phyloP scores from a whole-genome alignment of 2,113 vertebrate genomes.

The Vimba vimba region DNA sequence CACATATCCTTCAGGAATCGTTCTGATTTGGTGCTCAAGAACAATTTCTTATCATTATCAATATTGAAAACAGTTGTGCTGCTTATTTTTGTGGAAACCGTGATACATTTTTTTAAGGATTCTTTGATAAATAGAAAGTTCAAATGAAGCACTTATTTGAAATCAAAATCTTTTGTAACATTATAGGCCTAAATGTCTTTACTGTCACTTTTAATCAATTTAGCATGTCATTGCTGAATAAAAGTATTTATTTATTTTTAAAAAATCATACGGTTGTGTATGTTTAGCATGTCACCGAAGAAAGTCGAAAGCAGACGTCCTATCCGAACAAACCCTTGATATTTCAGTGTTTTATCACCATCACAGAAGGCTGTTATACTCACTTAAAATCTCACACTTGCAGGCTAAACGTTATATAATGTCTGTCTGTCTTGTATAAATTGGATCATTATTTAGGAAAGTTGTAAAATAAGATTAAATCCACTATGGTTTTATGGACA shows the following conservation, averaged over 20 bases:
- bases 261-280: neutral
- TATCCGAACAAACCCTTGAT: neutral
- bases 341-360: constrained; percentile 26
- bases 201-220: too few species aligned
- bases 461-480: neutral
- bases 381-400: constrained; percentile 21
- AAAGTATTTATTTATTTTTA: neutral
- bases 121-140: neutral
- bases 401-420: constrained; percentile 18
- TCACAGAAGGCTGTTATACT: constrained; percentile 29
- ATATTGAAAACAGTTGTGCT: neutral
- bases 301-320: neutral
- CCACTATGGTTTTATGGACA: neutral
- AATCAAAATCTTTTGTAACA: neutral
- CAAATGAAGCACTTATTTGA: neutral
- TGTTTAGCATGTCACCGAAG: neutral
- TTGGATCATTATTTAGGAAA: neutral
- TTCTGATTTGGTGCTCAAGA: neutral
- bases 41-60: neutral
- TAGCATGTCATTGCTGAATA: too few species aligned
- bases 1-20: neutral
- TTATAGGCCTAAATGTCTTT: too few species aligned
- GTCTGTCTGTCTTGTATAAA: neutral
- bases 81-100: neutral
- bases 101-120: neutral